These are phyloP conservation scores for Pogonomyrmex californicus DNA, from an alignment of 1,140 invertebrate genomes.

Conservation along the genomic window DNA sequence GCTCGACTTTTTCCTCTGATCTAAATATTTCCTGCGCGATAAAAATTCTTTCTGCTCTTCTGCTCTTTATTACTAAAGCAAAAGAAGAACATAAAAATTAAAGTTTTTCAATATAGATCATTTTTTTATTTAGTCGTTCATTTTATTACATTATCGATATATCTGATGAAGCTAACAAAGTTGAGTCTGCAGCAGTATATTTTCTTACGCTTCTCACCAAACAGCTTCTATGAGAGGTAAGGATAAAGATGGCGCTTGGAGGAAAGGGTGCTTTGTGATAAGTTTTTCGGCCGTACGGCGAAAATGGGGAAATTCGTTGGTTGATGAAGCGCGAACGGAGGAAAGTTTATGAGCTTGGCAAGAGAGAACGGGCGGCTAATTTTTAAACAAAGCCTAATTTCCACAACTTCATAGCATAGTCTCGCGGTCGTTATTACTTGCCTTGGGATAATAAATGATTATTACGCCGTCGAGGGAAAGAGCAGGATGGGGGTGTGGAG, in stretches of 20 bases:
- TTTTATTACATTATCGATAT: neutral
- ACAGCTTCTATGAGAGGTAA: neutral
- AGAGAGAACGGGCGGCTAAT: constrained; percentile 79
- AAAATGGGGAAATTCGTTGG: constrained; percentile 42
- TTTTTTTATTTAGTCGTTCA: neutral
- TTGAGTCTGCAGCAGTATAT: neutral
- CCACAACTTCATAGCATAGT: constrained; percentile 82
- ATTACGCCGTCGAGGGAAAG: constrained; percentile 77
- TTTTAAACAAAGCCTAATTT: constrained; percentile 87
- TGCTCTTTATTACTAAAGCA: neutral
- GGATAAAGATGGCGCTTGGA: neutral
- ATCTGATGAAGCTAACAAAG: neutral
- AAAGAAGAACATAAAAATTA: neutral
- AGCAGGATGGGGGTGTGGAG: constrained; percentile 3
- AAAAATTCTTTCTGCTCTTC: neutral
- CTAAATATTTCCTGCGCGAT: neutral
- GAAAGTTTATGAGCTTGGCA: constrained; percentile 76
- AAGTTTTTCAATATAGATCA: neutral
- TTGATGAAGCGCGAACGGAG: constrained; percentile 60
- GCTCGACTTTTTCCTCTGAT: neutral
- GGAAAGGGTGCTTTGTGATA: constrained; percentile 52
- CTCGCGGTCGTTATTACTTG: constrained; percentile 81
- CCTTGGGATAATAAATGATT: constrained; percentile 86
- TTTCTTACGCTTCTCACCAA: neutral
- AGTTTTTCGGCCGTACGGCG: constrained; percentile 44